These are phyloP conservation scores for Arvicanthis niloticus DNA, from an alignment of 2,113 vertebrate species.

Conservation along the genomic window DNA sequence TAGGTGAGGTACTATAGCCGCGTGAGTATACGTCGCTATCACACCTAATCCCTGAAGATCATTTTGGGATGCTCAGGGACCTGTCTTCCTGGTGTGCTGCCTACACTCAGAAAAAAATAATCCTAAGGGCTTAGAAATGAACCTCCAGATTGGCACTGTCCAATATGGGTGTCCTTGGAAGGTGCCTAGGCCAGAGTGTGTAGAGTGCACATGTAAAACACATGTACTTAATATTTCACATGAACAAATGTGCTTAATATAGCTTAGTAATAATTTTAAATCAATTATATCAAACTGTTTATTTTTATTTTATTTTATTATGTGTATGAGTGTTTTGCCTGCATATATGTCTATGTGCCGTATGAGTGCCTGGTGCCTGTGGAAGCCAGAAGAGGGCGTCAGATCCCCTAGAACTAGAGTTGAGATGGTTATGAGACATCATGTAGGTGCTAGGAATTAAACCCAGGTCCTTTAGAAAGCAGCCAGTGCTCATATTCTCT, in stretches of 20 bases:
- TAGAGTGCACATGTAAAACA: background rate
- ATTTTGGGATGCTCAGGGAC: background rate
- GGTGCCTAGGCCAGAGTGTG: background rate
- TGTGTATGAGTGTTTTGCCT: background rate
- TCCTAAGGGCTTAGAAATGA: background rate
- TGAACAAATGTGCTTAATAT: background rate
- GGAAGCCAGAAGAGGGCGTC: background rate
- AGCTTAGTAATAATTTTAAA: constrained; percentile 20
- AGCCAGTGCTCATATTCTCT: background rate
- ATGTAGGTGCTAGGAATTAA: no score
- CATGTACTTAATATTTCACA: background rate
- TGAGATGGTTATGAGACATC: background rate
- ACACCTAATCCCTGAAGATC: background rate
- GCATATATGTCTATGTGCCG: background rate
- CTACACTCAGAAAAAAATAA: background rate
- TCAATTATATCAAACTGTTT: background rate
- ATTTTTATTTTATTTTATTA: background rate
- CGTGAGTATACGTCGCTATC: background rate
- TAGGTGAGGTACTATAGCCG: background rate
- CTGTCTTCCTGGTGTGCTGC: background rate
- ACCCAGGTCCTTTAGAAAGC: background rate
- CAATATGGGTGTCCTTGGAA: background rate
- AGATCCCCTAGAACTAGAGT: background rate
- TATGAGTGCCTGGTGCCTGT: background rate
- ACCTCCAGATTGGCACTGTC: background rate